Evolutionary conservation across 2,113 vertebrate species (phyloP), one percentile per base, ranked within the genome.

Genomic region (Sisor rabdophorus): DNA sequence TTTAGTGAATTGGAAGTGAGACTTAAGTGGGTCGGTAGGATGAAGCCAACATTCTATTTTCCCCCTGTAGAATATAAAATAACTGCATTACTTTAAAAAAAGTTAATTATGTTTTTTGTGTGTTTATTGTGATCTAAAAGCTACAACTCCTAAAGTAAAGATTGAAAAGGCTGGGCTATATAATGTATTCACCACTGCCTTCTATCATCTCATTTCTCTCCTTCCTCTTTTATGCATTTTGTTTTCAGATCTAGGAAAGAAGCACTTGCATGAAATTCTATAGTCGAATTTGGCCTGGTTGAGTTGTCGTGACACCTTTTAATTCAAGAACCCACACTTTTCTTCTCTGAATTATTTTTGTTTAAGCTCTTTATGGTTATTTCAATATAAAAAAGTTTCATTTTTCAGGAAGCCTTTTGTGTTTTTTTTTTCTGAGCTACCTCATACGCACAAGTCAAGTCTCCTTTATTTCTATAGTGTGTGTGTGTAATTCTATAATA

Each of bases 1-100:
- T 95, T 95, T 93, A 94, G 93, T 94, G 93, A 94, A 94, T 94
- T 95, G 91, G 92, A 95, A 95, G 92, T 93, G 94, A 93, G 92
- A 94, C 95, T 95, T 96, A 94, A 96, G 94, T 94, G 92, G 92
- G 91, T 87, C 91, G 89, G 89, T 89, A 94, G 92, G 96, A 94
- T 93, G 91, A 89, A 78, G 89, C 93, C 93, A 93, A 87, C 81
- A 94, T 96, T 93, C 94, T 93, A 91, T 79, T 91, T 89, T 90
- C 85, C 7, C 32, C 7, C 80, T 84, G 83, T 84, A 87, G 87
- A 88, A 92, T 92, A 88, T 94, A 92, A 94, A 52, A 52, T 96
- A 95, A 95, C 91, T 92, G 88, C 88, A 93, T 92, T 94, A n/a
- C n/a, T 95, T 93, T 94, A 95, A 92, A 86, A 92, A 86, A 90